A percentile compares a stretch with the other conserved stretches of the same genome.
Evolutionary conservation across 2,113 vertebrate species (phyloP).

Genomic region (Machaerirhynchus nigripectus): DNA sequence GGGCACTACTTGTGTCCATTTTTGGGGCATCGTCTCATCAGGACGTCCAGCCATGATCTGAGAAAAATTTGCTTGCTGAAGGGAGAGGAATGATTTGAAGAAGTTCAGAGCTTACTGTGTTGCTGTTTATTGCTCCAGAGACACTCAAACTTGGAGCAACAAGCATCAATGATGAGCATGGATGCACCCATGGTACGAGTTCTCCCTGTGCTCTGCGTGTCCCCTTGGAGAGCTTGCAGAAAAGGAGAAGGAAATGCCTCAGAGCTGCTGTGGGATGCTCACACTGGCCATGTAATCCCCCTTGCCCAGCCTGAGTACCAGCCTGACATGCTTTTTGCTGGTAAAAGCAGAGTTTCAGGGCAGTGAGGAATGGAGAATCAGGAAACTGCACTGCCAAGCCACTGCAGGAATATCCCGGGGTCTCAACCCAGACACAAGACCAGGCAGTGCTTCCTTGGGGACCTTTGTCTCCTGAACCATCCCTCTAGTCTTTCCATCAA

Average conservation of each 20-base stretch:
- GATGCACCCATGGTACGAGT: fast-evolving
- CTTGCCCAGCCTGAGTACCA: not conserved
- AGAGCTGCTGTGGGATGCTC: not conserved
- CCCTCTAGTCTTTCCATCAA: not conserved
- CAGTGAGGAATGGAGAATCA: not conserved
- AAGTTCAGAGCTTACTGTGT: not conserved
- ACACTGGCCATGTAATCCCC: fast-evolving
- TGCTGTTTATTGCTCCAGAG: not conserved
- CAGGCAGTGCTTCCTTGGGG: not conserved
- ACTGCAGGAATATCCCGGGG: not conserved
- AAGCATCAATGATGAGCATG: not conserved
- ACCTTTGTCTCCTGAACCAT: not conserved
- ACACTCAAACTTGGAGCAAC: not conserved
- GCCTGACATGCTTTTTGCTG: not conserved
- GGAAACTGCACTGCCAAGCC: not conserved
- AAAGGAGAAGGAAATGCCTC: not conserved
- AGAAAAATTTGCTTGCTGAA: not conserved
- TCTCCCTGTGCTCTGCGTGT: not conserved
- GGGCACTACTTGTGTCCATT: not conserved
- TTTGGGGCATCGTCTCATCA: not conserved
- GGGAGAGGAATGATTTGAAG: not conserved
- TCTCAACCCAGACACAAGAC: not conserved
- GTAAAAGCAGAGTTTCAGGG: not conserved
- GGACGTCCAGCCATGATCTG: not conserved
- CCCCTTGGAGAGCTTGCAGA: not conserved